Percentiles rank a stretch among this genome's conserved stretches.
Conservation (phyloP, 2,888 invertebrate species). For the Gari tellinella region DNA sequence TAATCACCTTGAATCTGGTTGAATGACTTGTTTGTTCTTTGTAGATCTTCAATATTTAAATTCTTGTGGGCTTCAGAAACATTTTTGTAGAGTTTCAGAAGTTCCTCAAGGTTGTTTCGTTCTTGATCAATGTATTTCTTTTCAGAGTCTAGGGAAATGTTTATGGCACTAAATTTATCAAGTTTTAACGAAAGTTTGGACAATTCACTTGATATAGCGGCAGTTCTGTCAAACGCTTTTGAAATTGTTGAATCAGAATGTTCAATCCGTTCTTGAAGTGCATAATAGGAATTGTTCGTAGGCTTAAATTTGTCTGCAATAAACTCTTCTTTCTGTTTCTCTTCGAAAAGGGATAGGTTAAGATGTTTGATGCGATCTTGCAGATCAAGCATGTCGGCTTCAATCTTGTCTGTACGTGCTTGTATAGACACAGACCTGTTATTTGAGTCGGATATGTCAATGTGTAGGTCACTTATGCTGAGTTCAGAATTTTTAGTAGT, state of each 20-base stretch:
- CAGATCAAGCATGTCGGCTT: slow-evolving; percentile 1
- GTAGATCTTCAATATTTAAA: slow-evolving; percentile 12
- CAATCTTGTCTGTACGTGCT: no score
- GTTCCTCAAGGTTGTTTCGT: slow-evolving; percentile 1
- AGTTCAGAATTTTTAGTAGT: no score
- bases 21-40: slow-evolving; percentile 7
- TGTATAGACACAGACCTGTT: background rate
- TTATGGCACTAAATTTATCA: slow-evolving; percentile 20
- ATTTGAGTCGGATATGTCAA: no score
- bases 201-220: slow-evolving; percentile 6
- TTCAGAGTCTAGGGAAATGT: slow-evolving; percentile 27
- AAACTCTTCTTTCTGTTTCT: slow-evolving; percentile 43
- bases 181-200: slow-evolving; percentile 12
- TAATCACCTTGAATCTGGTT: slow-evolving; percentile 14
- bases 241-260: slow-evolving; percentile 4
- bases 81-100: slow-evolving; percentile 14
- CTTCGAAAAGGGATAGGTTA: slow-evolving; percentile 42
- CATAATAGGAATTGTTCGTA: slow-evolving; percentile 16
- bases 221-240: background rate
- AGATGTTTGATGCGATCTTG: slow-evolving; percentile 21
- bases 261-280: slow-evolving; percentile 10
- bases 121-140: slow-evolving; percentile 11
- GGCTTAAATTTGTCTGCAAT: slow-evolving; percentile 38
- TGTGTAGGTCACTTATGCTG: no score
- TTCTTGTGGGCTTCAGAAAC: slow-evolving; percentile 5